These are phyloP conservation scores for Champsocephalus esox DNA, from an alignment of 2,797 vertebrate species.

Conservation along the genomic window DNA sequence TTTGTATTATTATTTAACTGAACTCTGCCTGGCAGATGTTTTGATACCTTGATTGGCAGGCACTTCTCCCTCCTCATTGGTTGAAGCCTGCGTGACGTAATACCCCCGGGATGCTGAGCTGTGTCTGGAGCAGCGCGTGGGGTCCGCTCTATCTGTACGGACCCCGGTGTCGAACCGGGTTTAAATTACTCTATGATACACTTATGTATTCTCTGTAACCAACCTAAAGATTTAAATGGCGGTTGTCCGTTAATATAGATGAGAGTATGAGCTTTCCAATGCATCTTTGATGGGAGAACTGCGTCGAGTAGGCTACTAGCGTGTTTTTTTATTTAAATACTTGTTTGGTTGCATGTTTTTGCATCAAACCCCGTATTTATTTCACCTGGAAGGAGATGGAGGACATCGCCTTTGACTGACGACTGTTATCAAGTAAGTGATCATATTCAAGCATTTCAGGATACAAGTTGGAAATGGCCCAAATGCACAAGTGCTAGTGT, in stretches of 20 bases:
- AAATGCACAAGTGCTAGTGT: background rate
- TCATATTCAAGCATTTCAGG: background rate
- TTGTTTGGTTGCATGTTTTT: constrained; percentile 38
- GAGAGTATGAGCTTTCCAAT: background rate
- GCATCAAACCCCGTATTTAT: background rate
- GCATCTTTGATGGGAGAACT: constrained; percentile 14
- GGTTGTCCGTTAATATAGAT: background rate
- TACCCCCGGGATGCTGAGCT: constrained; percentile 4
- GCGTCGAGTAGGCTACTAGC: background rate
- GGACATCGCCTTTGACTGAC: constrained; percentile 27
- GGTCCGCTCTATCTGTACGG: constrained; percentile 28
- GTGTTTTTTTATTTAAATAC: background rate
- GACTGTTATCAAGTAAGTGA: constrained; percentile 49
- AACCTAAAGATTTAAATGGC: background rate
- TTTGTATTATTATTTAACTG: constrained; percentile 14
- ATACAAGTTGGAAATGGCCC: background rate
- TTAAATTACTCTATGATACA: background rate
- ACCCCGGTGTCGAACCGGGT: constrained; percentile 39
- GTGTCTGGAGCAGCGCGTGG: constrained; percentile 43
- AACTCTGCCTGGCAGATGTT: constrained; percentile 25
- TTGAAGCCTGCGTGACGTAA: constrained; percentile 54
- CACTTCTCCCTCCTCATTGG: constrained; percentile 64
- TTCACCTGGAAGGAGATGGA: constrained; percentile 32
- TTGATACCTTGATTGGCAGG: constrained; percentile 21
- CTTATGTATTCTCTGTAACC: background rate